phyloP scores from a whole-genome alignment of 1,140 invertebrate genomes.

The Leptopilina boulardi region DNA sequence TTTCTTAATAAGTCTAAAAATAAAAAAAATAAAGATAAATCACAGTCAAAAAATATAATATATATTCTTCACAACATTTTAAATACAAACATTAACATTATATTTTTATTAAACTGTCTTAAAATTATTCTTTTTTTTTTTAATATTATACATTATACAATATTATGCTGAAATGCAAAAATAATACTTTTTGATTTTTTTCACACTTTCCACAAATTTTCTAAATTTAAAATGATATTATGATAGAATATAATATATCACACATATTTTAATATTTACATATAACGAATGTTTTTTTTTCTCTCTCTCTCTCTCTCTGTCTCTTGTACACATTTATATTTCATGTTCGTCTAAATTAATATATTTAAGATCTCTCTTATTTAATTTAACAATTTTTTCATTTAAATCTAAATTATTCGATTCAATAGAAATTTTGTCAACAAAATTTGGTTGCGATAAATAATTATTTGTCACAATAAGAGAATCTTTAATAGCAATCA shows the following conservation, averaged over 20 bases:
- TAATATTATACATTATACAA: neutral
- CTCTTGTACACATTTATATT: neutral
- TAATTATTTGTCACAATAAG: constrained; percentile 63
- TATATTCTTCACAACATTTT: neutral
- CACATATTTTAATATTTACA: neutral
- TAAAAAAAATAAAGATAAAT: neutral
- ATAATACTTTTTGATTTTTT: neutral
- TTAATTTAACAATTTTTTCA: constrained; percentile 54
- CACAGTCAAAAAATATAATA: neutral
- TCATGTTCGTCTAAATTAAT: constrained; percentile 48
- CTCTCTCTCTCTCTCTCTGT: too few species aligned
- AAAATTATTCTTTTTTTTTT: too few species aligned
- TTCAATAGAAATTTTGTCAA: constrained; percentile 53
- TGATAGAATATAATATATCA: neutral
- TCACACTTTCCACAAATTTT: too few species aligned
- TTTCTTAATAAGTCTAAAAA: too few species aligned
- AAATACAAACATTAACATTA: constrained; percentile 1
- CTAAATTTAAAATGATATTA: neutral
- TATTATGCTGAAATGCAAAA: neutral
- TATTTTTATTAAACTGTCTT: neutral
- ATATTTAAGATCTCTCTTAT: constrained; percentile 66
- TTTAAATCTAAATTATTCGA: constrained; percentile 41
- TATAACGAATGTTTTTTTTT: too few species aligned
- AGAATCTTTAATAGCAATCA: neutral
- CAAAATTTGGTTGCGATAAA: constrained; percentile 59